Base-by-base conservation (phyloP, 2,113 vertebrate genomes). In the Numida meleagris region DNA sequence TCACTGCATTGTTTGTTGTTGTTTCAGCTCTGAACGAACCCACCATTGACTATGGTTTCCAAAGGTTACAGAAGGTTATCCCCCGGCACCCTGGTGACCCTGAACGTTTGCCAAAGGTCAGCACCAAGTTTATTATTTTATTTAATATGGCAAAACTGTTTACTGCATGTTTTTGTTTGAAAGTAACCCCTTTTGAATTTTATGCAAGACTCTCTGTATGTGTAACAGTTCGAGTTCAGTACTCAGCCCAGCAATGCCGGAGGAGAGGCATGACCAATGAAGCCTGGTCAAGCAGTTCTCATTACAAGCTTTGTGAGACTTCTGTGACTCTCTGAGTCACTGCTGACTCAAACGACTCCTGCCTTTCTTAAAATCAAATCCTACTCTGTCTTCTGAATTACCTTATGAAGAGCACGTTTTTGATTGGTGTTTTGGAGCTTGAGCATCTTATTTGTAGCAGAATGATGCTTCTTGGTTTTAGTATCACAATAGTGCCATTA, bases 31-130 rank as follows among this genome's bases (percentile, higher is more conserved):
- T 99, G 96, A 99, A 99, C 1, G 99, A 99, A 95, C 99, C 99
- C 89, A 99, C 99, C 97, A 99, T 99, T 94, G 99, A 99, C 97
- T 99, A 99, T 21, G 99, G 99, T 95, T 99, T 99, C 97, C 98
- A 98, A 96, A 97, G 98, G 95, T 97, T 98, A 97, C 98, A 98
- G 97, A 98, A 98, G 97, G 98, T 98, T 74, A 98, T 98, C 73
- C 98, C 98, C 57, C 97, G 98, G 94, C 98, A 98, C 87, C 98
- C 98, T 6, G 98, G 98, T 12, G 98, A 98, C 97, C 98, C 98
- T 0, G 98, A 98, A 75, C 98, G 98, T 90, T 98, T 98, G 96
- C 98, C 98, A 94, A 98, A 98, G 98, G 98, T 98, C 95, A 98
- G 97, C 80, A 94, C 79, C 38, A 88, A 63, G 86, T 95, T 93